Evolutionary conservation across 2,797 vertebrate genomes (phyloP).

Genomic region (Pseudomugil tenellus): DNA sequence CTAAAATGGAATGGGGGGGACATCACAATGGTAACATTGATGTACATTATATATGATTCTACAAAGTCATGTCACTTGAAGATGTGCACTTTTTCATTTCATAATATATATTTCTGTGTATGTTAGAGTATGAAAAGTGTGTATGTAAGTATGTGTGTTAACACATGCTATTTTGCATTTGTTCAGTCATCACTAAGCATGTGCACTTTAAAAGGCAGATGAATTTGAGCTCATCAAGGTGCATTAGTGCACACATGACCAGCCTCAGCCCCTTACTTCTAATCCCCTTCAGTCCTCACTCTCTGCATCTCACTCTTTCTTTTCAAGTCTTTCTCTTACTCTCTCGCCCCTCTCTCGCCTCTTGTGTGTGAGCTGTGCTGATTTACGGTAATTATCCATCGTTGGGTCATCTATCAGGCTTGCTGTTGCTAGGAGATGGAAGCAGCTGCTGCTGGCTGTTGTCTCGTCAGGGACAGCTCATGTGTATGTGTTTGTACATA

Average conservation of each 20-base stretch:
- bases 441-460: conserved; percentile 98
- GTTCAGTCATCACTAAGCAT: conserved; percentile 8
- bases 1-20: neutral
- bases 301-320: conserved; percentile 58
- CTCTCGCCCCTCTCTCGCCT: conserved; percentile 63
- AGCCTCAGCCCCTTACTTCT: conserved; percentile 82
- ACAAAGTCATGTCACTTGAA: conserved; percentile 7
- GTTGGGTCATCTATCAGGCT: conserved; percentile 97
- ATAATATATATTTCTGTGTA: conserved; percentile 3
- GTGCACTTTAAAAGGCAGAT: conserved; percentile 76
- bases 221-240: conserved; percentile 85
- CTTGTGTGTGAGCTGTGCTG: conserved; percentile 91
- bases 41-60: neutral
- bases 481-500: conserved; percentile 53
- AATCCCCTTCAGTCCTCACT: conserved; percentile 62
- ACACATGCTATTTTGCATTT: conserved; percentile 4
- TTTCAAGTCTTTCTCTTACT: conserved; percentile 49
- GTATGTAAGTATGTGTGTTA: neutral
- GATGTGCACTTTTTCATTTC: conserved; percentile 10
- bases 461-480: conserved; percentile 83
- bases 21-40: neutral
- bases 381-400: conserved; percentile 99
- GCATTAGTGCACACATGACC: conserved; percentile 88
- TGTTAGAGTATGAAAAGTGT: conserved; percentile 4
- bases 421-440: conserved; percentile 98